Evolutionary conservation across 2,888 invertebrate genomes (phyloP).

Genomic region (Dolichomitus sp.): DNA sequence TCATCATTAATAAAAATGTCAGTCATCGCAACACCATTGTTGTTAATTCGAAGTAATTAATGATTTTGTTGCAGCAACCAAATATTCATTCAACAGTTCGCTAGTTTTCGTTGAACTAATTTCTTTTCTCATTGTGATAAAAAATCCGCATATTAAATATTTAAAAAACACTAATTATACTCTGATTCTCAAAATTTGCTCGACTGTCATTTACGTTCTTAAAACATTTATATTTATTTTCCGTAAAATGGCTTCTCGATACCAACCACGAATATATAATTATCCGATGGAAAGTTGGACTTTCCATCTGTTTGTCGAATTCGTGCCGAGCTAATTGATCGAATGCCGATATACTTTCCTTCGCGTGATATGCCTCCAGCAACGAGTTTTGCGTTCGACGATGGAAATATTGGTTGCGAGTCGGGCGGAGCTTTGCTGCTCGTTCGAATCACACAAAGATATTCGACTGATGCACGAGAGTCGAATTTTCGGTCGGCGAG

Average conservation of each 20-base stretch:
- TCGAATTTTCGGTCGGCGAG: conserved; percentile 70
- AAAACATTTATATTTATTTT: background rate
- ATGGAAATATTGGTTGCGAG: background rate
- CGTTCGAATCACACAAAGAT: background rate
- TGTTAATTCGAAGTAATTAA: too few species aligned
- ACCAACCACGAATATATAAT: conserved; percentile 1
- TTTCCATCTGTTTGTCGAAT: conserved; percentile 18
- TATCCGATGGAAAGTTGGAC: conserved; percentile 21
- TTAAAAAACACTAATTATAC: background rate
- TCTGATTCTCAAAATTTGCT: background rate
- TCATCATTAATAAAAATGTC: too few species aligned
- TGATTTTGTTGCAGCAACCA: too few species aligned
- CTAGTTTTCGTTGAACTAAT: too few species aligned
- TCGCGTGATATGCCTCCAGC: background rate
- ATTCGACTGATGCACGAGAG: conserved; percentile 46
- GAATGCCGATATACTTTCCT: conserved; percentile 8
- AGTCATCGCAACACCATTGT: too few species aligned
- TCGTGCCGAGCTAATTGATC: conserved; percentile 17
- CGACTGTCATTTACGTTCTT: background rate
- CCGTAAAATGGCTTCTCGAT: background rate
- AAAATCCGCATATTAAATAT: too few species aligned
- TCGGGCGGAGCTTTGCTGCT: background rate
- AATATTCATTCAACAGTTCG: too few species aligned
- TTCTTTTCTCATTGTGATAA: too few species aligned
- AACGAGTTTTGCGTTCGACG: background rate